Percentiles rank a stretch among this genome's conserved stretches.
Evolutionary conservation across 2,888 invertebrate species (phyloP).

Genomic region (Tiphia femorata): DNA sequence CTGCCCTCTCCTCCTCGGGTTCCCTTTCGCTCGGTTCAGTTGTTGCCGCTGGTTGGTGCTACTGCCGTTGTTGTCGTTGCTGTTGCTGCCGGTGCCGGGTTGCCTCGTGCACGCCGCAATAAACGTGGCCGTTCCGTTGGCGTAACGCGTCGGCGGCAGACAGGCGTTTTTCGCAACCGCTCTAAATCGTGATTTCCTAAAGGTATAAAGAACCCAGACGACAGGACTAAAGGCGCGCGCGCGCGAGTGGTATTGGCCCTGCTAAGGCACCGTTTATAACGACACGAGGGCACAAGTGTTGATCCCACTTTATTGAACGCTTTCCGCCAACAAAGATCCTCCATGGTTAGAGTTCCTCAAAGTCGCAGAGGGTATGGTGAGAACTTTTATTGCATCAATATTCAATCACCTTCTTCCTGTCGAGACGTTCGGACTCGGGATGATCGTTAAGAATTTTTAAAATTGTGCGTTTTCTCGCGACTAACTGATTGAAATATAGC

Average conservation of each 20-base stretch:
- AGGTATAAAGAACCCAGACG: slow-evolving; percentile 51
- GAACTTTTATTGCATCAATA: too few species aligned
- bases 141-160: slow-evolving; percentile 5
- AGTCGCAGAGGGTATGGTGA: too few species aligned
- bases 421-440: too few species aligned
- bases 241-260: slow-evolving; percentile 5
- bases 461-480: too few species aligned
- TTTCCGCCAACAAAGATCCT: too few species aligned
- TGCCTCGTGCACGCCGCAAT: too few species aligned
- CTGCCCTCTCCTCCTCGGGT: slow-evolving; percentile 31
- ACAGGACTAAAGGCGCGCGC: slow-evolving; percentile 24
- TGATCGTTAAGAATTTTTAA: too few species aligned
- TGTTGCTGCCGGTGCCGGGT: slow-evolving; percentile 1
- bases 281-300: neutral
- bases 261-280: slow-evolving; percentile 24
- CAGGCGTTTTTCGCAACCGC: slow-evolving; percentile 50
- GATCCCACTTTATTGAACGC: neutral
- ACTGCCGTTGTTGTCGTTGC: slow-evolving; percentile 47
- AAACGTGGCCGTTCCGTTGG: slow-evolving; percentile 26
- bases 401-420: too few species aligned
- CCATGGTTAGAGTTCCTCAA: too few species aligned
- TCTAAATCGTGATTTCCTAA: slow-evolving; percentile 58
- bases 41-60: slow-evolving; percentile 30
- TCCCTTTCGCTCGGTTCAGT: slow-evolving; percentile 30
- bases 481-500: too few species aligned